Percentiles rank a stretch among this genome's conserved stretches.
Conservation (phyloP, 2,888 invertebrate species). For the Lamellibrachia satsuma region DNA sequence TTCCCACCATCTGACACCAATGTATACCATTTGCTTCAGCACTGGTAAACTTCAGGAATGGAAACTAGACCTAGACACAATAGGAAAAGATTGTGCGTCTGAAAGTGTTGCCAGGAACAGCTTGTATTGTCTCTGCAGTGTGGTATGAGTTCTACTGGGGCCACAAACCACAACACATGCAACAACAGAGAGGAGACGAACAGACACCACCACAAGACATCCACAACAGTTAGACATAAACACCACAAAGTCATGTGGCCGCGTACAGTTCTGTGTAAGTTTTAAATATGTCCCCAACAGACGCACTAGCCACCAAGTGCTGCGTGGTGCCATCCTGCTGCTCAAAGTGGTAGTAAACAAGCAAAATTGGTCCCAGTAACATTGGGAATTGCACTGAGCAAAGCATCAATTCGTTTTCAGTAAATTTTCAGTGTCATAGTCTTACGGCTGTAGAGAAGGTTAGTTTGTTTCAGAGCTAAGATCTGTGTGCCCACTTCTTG, state of each 20-base stretch:
- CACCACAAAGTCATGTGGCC: not conserved
- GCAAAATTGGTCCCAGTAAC: conserved; percentile 4
- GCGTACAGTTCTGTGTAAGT: not conserved
- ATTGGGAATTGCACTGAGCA: conserved; percentile 1
- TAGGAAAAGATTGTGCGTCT: not conserved
- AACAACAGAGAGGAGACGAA: not conserved
- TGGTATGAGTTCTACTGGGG: too few species aligned
- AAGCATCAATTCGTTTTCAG: not conserved
- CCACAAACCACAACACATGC: not conserved
- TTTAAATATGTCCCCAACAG: not conserved
- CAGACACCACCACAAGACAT: not conserved
- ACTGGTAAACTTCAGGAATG: not conserved
- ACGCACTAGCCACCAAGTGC: not conserved
- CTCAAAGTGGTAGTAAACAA: not conserved
- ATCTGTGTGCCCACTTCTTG: not conserved
- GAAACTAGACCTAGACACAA: not conserved
- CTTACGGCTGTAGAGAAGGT: not conserved
- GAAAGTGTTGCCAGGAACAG: not conserved
- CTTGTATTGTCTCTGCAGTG: too few species aligned
- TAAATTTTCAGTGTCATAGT: not conserved
- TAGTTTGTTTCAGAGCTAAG: not conserved
- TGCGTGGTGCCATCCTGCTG: not conserved
- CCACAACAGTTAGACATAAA: not conserved
- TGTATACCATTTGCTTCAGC: not conserved
- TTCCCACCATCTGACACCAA: not conserved